These are phyloP conservation scores for Anastrepha ludens DNA, from an alignment of 1,140 invertebrate species.

Conservation along the genomic window DNA sequence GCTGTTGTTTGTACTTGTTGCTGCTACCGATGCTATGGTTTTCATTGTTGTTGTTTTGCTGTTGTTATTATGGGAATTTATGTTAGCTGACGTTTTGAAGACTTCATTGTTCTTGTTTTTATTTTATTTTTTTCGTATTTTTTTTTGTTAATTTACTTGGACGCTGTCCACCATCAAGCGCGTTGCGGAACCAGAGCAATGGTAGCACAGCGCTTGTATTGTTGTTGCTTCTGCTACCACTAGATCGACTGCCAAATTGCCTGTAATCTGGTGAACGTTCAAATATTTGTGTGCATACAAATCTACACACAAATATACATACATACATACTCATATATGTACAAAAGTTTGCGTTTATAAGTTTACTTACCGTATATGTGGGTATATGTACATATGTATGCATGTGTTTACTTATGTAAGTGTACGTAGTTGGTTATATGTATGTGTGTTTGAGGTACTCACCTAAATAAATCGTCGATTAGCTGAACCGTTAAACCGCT, in stretches of 20 bases:
- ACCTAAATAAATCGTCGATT: constrained; percentile 40
- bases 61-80: constrained; percentile 25
- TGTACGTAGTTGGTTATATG: background rate
- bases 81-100: constrained; percentile 33
- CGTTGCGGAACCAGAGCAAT: constrained; percentile 29
- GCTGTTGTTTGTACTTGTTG: background rate
- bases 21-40: background rate
- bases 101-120: constrained; percentile 18
- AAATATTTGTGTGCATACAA: constrained; percentile 31
- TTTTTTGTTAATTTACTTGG: background rate
- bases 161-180: constrained; percentile 22
- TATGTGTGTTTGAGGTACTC: background rate
- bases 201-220: background rate
- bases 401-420: background rate
- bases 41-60: no score
- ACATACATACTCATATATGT: background rate
- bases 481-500: constrained; percentile 11
- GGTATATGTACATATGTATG: background rate
- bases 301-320: background rate
- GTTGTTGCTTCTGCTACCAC: background rate
- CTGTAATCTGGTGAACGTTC: constrained; percentile 1
- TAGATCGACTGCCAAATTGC: constrained; percentile 7
- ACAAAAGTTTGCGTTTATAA: background rate
- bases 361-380: background rate
- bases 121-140: constrained; percentile 13